Base-by-base conservation (phyloP, 2,797 vertebrate species). In the Clamator glandarius region DNA sequence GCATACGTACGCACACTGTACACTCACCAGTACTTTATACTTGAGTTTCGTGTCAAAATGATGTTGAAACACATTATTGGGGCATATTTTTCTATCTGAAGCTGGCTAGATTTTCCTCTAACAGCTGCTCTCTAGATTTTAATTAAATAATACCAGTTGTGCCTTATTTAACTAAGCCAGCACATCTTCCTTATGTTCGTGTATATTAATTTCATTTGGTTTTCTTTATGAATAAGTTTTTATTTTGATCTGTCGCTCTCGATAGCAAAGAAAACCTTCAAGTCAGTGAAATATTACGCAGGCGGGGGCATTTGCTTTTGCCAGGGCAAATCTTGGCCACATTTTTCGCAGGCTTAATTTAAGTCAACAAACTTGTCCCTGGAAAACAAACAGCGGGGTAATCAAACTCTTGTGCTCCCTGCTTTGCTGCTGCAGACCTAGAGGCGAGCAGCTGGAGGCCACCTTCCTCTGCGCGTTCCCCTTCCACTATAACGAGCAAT, bases 141-240 rank as follows among this genome's bases (percentile, higher is more conserved):
- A 97, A 96, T 97, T 96, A 97, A 96, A 92, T 96, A 97, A 96
- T 95, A 93, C 88, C 95, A 96, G 80, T 97, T 95, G 91, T 29
- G 93, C 79, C 96, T 95, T 97, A 92, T 94, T 97, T 97, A 96
- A 95, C 91, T 87, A 94, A 96, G 84, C 94, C 95, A 96, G 94
- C 92, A 95, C 83, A 94, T 95, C 95, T 92, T 94, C 89, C 84
- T 97, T 96, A 80, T 94, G 89, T 78, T 91, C n/a, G 63, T 83
- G 73, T 94, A 81, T 94, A 93, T 79, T 95, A 33, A 41, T 73
- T 81, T 88, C 1, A 7, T 64, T 4, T 51, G 42, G 44, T 29
- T 58, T 26, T 42, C 13, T 54, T 55, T 55, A 28, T 94, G 74
- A 96, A 79, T 44, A 89, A 57, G 42, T 87, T 97, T 95, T 51